Evolutionary conservation across 1,140 invertebrate genomes (phyloP).

Genomic region (Drosophila navojoa): DNA sequence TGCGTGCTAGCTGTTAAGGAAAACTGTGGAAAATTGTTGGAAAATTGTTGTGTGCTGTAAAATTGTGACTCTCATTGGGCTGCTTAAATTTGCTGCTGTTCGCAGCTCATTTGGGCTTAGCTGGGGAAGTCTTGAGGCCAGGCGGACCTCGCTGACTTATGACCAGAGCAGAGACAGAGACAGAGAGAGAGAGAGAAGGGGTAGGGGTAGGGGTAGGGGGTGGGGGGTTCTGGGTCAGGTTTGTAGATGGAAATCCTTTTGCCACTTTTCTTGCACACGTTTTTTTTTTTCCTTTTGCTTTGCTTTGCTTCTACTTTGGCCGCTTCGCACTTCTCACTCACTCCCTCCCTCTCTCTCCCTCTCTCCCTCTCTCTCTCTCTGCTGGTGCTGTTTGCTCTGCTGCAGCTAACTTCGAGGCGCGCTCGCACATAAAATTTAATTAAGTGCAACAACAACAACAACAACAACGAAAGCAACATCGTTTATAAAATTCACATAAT

Average conservation of each 20-base stretch:
- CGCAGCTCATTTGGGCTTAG: constrained; percentile 34
- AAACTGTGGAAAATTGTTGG: neutral
- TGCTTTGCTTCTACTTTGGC: neutral
- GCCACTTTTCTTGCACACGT: neutral
- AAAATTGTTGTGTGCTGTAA: constrained; percentile 11
- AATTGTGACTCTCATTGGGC: constrained; percentile 39
- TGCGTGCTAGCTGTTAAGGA: neutral
- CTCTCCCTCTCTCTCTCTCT: too few species aligned
- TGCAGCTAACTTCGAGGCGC: constrained; percentile 37
- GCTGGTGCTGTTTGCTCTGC: constrained; percentile 16
- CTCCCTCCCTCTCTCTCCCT: too few species aligned
- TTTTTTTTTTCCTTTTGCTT: neutral
- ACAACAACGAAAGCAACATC: constrained; percentile 50
- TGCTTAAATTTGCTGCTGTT: constrained; percentile 32
- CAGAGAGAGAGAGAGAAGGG: too few species aligned
- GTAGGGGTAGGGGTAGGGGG: too few species aligned
- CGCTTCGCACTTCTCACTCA: too few species aligned
- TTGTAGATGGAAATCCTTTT: constrained; percentile 55
- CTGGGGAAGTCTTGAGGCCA: too few species aligned
- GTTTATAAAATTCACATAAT: constrained; percentile 83
- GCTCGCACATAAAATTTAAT: constrained; percentile 80
- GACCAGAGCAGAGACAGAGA: too few species aligned
- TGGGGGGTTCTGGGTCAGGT: neutral
- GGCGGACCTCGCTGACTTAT: too few species aligned
- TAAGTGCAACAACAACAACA: constrained; percentile 77